Conservation (phyloP, 2,113 vertebrate species). For the Lepus americanus region DNA sequence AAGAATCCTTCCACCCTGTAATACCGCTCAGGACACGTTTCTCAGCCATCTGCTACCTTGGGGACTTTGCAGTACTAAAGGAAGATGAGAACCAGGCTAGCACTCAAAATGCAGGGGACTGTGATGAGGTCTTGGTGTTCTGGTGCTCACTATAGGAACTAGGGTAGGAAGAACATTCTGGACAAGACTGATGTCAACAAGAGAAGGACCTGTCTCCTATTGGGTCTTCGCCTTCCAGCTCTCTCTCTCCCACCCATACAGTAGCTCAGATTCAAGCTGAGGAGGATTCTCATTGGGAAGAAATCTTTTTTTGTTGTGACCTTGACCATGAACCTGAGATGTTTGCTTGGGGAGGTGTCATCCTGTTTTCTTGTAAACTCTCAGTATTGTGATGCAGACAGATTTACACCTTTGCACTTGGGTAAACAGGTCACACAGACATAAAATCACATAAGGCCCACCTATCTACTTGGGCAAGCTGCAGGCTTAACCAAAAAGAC, state of each 20-base stretch:
- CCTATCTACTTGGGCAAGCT: background rate
- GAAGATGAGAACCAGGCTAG: background rate
- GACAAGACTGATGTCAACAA: background rate
- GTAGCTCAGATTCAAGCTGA: background rate
- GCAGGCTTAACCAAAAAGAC: no score
- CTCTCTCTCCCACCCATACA: accelerated
- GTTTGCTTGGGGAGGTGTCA: background rate
- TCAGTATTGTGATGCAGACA: accelerated
- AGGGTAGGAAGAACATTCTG: background rate
- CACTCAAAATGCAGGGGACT: background rate
- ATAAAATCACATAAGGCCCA: accelerated
- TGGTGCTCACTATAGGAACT: accelerated
- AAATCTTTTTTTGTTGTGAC: background rate
- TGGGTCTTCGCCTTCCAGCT: background rate
- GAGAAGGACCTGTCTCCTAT: background rate
- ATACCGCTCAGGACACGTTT: background rate
- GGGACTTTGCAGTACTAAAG: background rate
- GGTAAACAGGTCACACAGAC: background rate
- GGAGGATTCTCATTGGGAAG: background rate
- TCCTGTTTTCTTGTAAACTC: background rate
- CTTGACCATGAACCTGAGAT: background rate
- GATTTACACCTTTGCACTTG: background rate
- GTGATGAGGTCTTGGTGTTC: background rate
- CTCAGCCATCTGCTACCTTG: background rate
- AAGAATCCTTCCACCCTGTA: background rate